These are phyloP conservation scores for Ochotona curzoniae DNA, from an alignment of 2,113 vertebrate species.

Conservation along the genomic window DNA sequence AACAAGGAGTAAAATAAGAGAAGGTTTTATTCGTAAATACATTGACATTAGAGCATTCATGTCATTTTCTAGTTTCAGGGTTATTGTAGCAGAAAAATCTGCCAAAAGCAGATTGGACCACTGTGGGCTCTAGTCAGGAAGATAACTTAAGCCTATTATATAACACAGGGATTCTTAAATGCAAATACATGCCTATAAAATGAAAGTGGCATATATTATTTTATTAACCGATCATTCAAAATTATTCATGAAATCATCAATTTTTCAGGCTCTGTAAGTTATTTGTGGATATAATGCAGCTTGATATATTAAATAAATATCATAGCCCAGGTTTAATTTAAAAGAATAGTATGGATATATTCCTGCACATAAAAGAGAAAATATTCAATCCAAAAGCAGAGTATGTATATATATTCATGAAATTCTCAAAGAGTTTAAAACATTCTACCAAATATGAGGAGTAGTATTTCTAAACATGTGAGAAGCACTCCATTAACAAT, in stretches of 20 bases:
- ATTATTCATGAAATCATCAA: neutral
- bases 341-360: neutral
- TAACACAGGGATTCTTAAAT: neutral
- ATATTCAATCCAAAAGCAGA: neutral
- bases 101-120: slow-evolving; percentile 45
- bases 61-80: neutral
- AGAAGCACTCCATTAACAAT: neutral
- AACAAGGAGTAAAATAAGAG: slow-evolving; percentile 10
- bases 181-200: neutral
- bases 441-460: neutral
- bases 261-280: neutral
- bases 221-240: neutral
- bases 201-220: neutral
- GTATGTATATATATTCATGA: neutral
- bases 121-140: slow-evolving; percentile 63
- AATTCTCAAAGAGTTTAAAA: neutral
- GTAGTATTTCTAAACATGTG: neutral
- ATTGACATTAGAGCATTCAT: neutral
- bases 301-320: no score
- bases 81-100: slow-evolving; percentile 12
- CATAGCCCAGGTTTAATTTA: no score
- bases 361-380: neutral
- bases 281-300: no score
- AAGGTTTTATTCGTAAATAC: neutral
- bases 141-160: neutral